These are phyloP conservation scores for Frankliniella intonsa DNA, from an alignment of 2,888 invertebrate species.

Conservation along the genomic window DNA sequence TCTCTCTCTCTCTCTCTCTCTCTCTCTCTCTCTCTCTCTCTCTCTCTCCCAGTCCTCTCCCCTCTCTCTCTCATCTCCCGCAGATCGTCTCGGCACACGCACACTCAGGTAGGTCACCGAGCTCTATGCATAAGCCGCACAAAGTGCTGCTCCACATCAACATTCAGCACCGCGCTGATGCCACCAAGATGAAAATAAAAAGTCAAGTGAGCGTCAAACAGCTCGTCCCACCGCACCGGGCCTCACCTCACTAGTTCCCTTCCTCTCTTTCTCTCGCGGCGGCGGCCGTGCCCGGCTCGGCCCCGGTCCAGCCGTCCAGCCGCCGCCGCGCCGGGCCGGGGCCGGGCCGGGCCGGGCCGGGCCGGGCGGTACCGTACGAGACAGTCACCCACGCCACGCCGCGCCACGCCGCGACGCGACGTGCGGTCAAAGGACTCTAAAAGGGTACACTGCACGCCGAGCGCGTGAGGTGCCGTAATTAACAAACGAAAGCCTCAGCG, in stretches of 20 bases:
- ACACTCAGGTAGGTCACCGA: neutral
- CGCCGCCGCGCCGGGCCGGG: neutral
- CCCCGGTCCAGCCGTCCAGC: neutral
- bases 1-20: neutral
- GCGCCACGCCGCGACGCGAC: neutral
- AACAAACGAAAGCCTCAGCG: too few relatives aligned
- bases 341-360: neutral
- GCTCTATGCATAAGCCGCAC: too few relatives aligned
- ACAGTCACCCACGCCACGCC: neutral
- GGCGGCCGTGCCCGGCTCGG: neutral
- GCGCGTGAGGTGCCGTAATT: too few relatives aligned
- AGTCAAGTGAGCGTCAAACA: too few relatives aligned
- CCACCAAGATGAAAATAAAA: too few relatives aligned
- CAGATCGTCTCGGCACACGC: neutral
- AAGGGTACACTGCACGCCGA: too few relatives aligned
- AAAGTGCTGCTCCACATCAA: too few relatives aligned
- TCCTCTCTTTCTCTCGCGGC: neutral
- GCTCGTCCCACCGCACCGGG: too few relatives aligned
- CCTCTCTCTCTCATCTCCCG: neutral
- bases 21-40: neutral
- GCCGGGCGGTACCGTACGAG: neutral
- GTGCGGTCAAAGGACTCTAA: too few relatives aligned
- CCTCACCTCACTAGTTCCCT: neutral
- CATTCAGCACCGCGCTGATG: too few relatives aligned
- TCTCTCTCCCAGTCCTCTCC: neutral